Evolutionary conservation across 2,888 invertebrate genomes (phyloP).

Genomic region (Aricia artaxerxes): DNA sequence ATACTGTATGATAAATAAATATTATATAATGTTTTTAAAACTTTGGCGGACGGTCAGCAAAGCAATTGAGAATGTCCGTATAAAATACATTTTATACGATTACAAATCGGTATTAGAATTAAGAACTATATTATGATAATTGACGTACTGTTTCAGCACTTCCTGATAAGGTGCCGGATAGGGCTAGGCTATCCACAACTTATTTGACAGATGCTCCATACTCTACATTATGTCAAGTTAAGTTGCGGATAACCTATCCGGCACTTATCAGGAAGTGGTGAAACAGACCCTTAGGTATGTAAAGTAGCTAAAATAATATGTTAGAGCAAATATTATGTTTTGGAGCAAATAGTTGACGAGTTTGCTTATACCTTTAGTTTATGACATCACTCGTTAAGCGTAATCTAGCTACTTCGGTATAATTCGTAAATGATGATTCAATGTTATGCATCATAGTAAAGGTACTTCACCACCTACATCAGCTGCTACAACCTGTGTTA

Average conservation of each 20-base stretch:
- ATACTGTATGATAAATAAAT: neutral
- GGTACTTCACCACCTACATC: neutral
- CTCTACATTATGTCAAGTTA: no score
- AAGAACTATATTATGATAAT: neutral
- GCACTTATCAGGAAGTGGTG: no score
- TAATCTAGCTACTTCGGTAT: neutral
- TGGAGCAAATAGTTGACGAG: neutral
- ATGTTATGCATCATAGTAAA: constrained; percentile 24
- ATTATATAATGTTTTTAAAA: neutral
- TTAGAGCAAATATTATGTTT: neutral
- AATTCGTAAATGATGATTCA: constrained; percentile 27
- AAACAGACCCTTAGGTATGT: neutral
- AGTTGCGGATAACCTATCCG: no score
- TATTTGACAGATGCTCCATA: no score
- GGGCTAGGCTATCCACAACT: no score
- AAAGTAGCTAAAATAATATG: neutral
- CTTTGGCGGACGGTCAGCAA: no score
- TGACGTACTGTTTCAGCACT: neutral
- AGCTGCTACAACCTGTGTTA: neutral
- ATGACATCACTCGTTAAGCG: constrained; percentile 20
- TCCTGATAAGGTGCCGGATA: no score
- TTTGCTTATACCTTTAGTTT: neutral
- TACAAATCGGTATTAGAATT: no score
- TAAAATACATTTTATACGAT: no score
- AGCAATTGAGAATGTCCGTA: no score